phyloP scores from a whole-genome alignment of 2,888 invertebrate genomes.

The Apocheima hispidaria region DNA sequence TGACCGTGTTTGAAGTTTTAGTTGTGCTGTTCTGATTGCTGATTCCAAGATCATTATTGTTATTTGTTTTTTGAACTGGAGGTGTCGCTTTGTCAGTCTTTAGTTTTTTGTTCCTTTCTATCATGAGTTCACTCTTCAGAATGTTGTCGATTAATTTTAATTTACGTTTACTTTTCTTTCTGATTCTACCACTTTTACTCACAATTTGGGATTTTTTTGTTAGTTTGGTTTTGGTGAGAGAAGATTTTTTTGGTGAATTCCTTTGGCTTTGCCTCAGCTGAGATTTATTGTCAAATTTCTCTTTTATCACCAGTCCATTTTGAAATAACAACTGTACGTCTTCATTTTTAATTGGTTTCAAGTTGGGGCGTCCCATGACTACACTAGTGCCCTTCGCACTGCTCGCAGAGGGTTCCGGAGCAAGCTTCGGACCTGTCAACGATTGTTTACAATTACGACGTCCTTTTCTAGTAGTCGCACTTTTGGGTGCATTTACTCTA shows the following conservation, averaged over 20 bases:
- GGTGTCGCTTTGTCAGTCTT: constrained; percentile 27
- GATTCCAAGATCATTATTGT: constrained; percentile 80
- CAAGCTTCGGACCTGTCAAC: constrained; percentile 60
- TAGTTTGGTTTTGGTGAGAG: constrained; percentile 10
- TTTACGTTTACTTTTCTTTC: constrained; percentile 57
- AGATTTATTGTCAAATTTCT: constrained; percentile 43
- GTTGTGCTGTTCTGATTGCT: constrained; percentile 62
- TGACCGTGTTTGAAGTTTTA: constrained; percentile 21
- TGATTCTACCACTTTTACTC: constrained; percentile 58
- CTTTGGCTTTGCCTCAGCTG: constrained; percentile 28
- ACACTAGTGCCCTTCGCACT: constrained; percentile 46
- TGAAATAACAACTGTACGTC: constrained; percentile 56
- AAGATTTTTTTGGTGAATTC: constrained; percentile 16
- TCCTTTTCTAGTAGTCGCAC: constrained; percentile 58
- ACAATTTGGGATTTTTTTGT: constrained; percentile 43
- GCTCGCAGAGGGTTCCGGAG: constrained; percentile 42
- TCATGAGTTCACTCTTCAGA: constrained; percentile 72
- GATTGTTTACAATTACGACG: constrained; percentile 64
- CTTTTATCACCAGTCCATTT: constrained; percentile 57
- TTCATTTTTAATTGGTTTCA: constrained; percentile 53
- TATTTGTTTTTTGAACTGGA: constrained; percentile 52
- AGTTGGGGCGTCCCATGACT: constrained; percentile 53
- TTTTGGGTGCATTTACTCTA: constrained; percentile 70
- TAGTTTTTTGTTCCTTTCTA: constrained; percentile 51
- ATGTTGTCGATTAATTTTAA: constrained; percentile 67